A percentile compares a stretch with the other conserved stretches of the same genome.
phyloP scores from a whole-genome alignment of 2,113 vertebrate genomes.

The Thryonomys swinderianus region DNA sequence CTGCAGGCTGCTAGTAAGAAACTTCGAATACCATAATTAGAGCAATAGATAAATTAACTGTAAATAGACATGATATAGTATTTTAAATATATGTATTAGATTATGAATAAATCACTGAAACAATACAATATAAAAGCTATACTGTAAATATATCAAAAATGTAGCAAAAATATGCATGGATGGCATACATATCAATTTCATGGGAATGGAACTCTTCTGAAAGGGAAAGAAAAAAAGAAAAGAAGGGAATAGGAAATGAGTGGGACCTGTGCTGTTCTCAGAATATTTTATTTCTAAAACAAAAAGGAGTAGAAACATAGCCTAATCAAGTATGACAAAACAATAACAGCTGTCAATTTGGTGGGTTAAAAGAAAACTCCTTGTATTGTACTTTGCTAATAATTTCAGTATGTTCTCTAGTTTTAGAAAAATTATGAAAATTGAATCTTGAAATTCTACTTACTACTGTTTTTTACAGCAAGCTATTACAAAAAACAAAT shows the following conservation, averaged over 20 bases:
- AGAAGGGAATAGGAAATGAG: background rate
- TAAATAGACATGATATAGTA: background rate
- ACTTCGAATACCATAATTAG: background rate
- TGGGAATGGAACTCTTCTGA: background rate
- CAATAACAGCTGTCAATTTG: constrained; percentile 8
- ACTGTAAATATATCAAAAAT: background rate
- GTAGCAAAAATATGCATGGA: background rate
- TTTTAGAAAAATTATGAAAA: constrained; percentile 3
- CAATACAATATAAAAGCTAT: background rate
- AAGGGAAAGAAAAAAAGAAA: background rate
- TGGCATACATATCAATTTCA: background rate
- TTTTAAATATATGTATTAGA: constrained; percentile 32
- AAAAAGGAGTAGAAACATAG: background rate
- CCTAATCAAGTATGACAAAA: constrained; percentile 7
- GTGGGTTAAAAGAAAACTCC: background rate
- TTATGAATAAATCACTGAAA: constrained; percentile 7
- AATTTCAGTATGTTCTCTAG: background rate
- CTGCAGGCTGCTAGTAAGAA: background rate
- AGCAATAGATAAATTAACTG: background rate
- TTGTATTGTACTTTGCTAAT: constrained; percentile 31
- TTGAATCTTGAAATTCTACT: background rate
- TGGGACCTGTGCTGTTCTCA: background rate
- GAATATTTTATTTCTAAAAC: constrained; percentile 34
- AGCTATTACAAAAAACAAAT: constrained; percentile 21
- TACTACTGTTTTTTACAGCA: constrained; percentile 26